Evolutionary conservation across 1,140 invertebrate species (phyloP), one percentile per base, ranked within the genome.

Genomic region (Chlorops oryzae): DNA sequence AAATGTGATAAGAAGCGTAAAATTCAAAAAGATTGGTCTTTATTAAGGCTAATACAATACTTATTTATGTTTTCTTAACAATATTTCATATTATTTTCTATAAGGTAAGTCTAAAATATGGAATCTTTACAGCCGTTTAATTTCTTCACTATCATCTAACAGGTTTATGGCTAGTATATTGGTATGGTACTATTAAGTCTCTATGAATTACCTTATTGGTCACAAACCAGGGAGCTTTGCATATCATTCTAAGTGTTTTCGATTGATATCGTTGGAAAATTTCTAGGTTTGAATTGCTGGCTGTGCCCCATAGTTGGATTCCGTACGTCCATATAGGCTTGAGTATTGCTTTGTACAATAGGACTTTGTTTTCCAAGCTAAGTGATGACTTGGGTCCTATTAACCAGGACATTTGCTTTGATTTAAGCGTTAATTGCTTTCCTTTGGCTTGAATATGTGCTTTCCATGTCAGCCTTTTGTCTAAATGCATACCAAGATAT

Each of bases 321-420:
- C 34, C 52, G 24, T 55, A 57, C 5, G 50, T 50, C 52, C 50
- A 54, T 22, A 52, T 47, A 48, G 52, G 52, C 38, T 55, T 53
- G 13, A 59, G 27, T 39, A 59, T 53, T n/a, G 52, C n/a, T 55
- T 59, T 59, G n/a, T 55, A 51, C 25, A 56, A 25, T 7, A 17
- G 37, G 35, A 55, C 23, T 52, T 57, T 52, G 44, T 54, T 57
- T 45, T 51, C 48, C 27, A 54, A 23, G 48, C 22, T 51, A 22
- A 50, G 17, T 42, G 28, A 24, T 15, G 25, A 50, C 5, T 50
- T 42, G 32, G 7, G 20, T 2, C 48, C 40, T 12, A 51, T 10
- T 23, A 57, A 23, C 56, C 52, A 57, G 38, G 42, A 50, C 45
- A 54, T 45, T 54, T 35, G 42, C 25, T 42, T 45, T 1, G 27